A percentile compares a stretch with the other conserved stretches of the same genome.
phyloP scores from a whole-genome alignment of 2,113 vertebrate genomes.

The Ploceus nigricollis region DNA sequence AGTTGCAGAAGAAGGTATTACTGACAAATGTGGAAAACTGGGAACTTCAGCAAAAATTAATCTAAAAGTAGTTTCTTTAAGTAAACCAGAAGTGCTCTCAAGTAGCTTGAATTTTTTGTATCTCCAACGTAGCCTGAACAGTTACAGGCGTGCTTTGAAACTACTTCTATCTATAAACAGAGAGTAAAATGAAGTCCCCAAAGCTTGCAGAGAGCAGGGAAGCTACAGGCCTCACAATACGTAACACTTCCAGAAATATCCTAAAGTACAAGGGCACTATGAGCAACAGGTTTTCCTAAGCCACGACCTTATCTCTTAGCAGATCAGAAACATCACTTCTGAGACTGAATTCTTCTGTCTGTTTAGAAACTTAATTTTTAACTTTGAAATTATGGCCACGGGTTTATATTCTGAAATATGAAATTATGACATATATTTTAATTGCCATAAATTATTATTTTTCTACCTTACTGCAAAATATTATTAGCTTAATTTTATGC shows the following conservation, averaged over 20 bases:
- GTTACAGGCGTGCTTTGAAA: not conserved
- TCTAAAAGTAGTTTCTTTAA: not conserved
- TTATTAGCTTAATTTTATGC: not conserved
- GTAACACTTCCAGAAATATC: not conserved
- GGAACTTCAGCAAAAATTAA: not conserved
- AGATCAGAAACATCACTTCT: not conserved
- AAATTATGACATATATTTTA: not conserved
- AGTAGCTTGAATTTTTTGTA: not conserved
- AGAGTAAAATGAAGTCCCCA: not conserved
- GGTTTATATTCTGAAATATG: not conserved
- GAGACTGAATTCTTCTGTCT: not conserved
- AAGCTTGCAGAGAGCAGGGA: accelerated
- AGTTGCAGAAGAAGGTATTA: not conserved
- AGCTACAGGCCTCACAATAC: not conserved
- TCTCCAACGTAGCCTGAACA: accelerated
- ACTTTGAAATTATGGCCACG: accelerated
- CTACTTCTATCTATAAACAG: not conserved
- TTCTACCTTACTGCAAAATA: not conserved
- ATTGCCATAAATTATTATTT: not conserved
- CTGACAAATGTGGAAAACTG: not conserved
- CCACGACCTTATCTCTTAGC: not conserved
- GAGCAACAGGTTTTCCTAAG: not conserved
- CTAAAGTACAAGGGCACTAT: not conserved
- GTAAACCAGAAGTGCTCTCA: not conserved
- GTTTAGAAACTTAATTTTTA: not conserved